A percentile compares a stretch with the other conserved stretches of the same genome.
These are phyloP conservation scores for Pollenia amentaria DNA, from an alignment of 2,888 invertebrate species.

Conservation along the genomic window DNA sequence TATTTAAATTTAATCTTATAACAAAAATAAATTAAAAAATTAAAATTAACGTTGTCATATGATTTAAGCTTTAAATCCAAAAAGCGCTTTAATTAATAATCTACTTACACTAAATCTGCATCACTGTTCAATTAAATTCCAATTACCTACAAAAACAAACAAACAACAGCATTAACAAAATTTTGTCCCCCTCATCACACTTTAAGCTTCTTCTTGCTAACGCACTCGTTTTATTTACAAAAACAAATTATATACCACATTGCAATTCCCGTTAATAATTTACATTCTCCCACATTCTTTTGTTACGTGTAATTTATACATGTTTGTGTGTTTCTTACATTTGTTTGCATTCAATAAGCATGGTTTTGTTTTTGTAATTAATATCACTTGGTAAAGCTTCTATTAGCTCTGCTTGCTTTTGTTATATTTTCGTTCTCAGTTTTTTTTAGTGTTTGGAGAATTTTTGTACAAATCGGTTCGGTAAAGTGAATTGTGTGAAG, in stretches of 20 bases:
- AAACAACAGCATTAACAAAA: background rate
- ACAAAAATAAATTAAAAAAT: too few relatives aligned
- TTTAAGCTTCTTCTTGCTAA: background rate
- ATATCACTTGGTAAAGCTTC: background rate
- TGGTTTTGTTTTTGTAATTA: constrained; percentile 3
- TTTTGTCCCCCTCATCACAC: background rate
- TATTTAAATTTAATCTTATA: too few relatives aligned
- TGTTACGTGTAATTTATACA: background rate
- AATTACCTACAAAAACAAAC: background rate
- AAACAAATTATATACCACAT: background rate
- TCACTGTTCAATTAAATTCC: background rate
- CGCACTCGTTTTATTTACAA: background rate
- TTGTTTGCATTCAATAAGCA: constrained; percentile 9
- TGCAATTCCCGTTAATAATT: background rate
- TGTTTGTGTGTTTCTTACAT: background rate
- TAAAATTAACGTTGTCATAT: too few relatives aligned
- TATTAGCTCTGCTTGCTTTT: background rate
- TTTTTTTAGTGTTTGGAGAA: background rate
- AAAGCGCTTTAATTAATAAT: background rate
- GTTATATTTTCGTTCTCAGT: background rate
- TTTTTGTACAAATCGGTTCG: constrained; percentile 10
- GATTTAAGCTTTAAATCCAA: background rate
- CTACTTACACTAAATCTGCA: background rate
- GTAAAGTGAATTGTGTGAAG: background rate
- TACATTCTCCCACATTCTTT: constrained; percentile 15